Base-by-base conservation (phyloP, 2,888 invertebrate genomes). In the Plebejus melissa region DNA sequence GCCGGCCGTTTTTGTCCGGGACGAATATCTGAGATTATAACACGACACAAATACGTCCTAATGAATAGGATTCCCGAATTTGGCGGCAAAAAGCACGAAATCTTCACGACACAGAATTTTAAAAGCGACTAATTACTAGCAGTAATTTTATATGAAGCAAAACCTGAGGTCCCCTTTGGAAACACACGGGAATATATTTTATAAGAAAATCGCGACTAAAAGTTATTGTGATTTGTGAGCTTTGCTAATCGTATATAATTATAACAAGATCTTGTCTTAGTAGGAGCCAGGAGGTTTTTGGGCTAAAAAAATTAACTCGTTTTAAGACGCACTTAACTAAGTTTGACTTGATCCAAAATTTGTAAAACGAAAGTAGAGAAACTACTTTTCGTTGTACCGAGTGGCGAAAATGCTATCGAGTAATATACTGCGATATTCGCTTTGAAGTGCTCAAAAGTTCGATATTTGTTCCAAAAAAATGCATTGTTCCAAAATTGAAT, bases 101-200 rank as follows among this genome's bases (percentile, higher is more conserved):
- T 70, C 38, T 76, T 78, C 81, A 80, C 80, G 80, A 80, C 74
- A 77, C 76, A 80, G 82, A 81, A 83, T 83, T 79, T 82, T 81
- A 82, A 82, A 80, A 80, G 80, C 70, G 75, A 79, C 81, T 83
- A 84, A 84, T 83, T 83, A 83, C 79, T 79, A 77, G 75, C 78
- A 81, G 82, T 81, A 80, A 83, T 83, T 82, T 82, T 80, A 77
- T 79, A 77, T 75, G 76, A 77, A 77, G 78, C 82, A 82, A 81
- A 80, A 75, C 75, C 74, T 74, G 69, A 76, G 76, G 71, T 75
- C 74, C 79, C 79, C 74, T 78, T 16, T 77, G 77, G 28, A 77
- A 80, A 82, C 77, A 79, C 77, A 82, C 80, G 77, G 76, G 0
- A 0, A 4, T 11, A 69, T 46, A 76, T 72, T 76, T 69, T 38